Conservation (phyloP, 1,140 invertebrate species). For the Drosophila suzukii region DNA sequence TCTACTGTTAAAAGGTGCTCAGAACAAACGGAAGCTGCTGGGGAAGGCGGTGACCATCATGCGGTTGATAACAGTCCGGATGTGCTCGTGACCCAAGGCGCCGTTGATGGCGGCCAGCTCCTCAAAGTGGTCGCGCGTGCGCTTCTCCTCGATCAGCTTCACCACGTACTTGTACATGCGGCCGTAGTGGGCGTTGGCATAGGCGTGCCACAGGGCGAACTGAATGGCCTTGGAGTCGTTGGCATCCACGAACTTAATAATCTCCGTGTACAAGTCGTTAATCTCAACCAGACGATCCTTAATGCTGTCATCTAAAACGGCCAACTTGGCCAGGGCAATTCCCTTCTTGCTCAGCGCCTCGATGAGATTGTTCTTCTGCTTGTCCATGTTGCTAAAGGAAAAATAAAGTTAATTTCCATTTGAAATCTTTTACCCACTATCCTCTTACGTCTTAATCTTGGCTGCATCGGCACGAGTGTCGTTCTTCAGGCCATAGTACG, state of each 20-base stretch:
- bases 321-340: slow-evolving; percentile 89
- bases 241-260: slow-evolving; percentile 92
- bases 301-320: slow-evolving; percentile 84
- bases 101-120: slow-evolving; percentile 88
- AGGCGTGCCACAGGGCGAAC: slow-evolving; percentile 93
- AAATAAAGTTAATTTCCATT: neutral
- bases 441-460: slow-evolving; percentile 90
- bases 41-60: slow-evolving; percentile 73
- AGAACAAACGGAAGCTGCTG: slow-evolving; percentile 77
- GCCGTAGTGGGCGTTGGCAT: slow-evolving; percentile 91
- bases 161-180: slow-evolving; percentile 90
- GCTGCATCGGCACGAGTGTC: slow-evolving; percentile 90
- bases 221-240: slow-evolving; percentile 91
- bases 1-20: slow-evolving; percentile 26
- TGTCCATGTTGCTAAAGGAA: slow-evolving; percentile 90
- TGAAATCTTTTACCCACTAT: fast-evolving
- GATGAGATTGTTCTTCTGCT: slow-evolving; percentile 90
- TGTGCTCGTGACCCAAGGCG: slow-evolving; percentile 89
- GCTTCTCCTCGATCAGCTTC: slow-evolving; percentile 92
- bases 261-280: slow-evolving; percentile 88
- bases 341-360: slow-evolving; percentile 92
- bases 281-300: slow-evolving; percentile 86
- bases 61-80: slow-evolving; percentile 85
- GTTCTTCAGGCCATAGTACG: slow-evolving; percentile 92
- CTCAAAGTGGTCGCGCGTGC: slow-evolving; percentile 90